phyloP scores from a whole-genome alignment of 2,888 invertebrate genomes.

The Drosophila cognata region DNA sequence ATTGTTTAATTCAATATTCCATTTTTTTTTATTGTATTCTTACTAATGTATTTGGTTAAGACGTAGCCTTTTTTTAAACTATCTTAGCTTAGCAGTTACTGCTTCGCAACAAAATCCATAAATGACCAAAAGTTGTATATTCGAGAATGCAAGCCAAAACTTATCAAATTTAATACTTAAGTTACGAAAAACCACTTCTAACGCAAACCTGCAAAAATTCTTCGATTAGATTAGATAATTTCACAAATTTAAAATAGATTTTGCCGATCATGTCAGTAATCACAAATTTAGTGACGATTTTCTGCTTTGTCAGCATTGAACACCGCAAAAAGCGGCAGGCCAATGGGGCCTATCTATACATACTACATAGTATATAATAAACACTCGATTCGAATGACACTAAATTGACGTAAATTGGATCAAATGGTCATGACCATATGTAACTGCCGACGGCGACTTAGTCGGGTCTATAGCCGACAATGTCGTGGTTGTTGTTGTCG shows the following conservation, averaged over 20 bases:
- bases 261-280: background rate
- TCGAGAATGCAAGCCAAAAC: background rate
- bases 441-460: slow-evolving; percentile 66
- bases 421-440: slow-evolving; percentile 55
- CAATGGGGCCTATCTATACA: background rate
- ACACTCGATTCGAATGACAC: slow-evolving; percentile 77
- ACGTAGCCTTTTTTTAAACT: background rate
- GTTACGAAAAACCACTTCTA: background rate
- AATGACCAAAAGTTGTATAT: background rate
- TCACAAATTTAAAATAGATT: background rate
- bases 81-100: background rate
- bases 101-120: background rate
- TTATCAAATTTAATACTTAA: background rate
- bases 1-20: background rate
- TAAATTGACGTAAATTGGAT: slow-evolving; percentile 77
- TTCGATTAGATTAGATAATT: background rate
- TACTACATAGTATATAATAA: slow-evolving; percentile 56
- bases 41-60: background rate
- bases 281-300: slow-evolving; percentile 1
- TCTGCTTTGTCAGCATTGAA: background rate
- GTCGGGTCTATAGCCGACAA: slow-evolving; percentile 14
- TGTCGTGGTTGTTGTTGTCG: slow-evolving; percentile 30
- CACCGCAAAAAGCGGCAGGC: background rate
- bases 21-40: background rate
- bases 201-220: background rate